phyloP scores from a whole-genome alignment of 2,888 invertebrate species.

The Digitonthophagus gazella region DNA sequence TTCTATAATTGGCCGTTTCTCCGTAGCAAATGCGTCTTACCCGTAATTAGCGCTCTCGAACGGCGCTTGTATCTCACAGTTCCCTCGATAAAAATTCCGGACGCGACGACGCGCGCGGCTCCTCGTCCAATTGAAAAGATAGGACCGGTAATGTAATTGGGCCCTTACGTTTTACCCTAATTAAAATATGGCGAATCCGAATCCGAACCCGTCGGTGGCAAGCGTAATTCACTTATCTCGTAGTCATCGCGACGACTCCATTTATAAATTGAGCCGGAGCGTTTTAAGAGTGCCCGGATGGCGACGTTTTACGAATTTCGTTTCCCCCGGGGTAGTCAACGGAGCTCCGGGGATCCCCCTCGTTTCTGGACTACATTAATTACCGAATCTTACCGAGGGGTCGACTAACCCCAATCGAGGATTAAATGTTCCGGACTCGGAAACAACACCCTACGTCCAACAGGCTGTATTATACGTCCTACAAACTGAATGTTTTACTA shows the following conservation, averaged over 20 bases:
- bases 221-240: constrained; percentile 27
- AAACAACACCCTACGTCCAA: not conserved
- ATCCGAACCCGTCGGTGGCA: constrained; percentile 17
- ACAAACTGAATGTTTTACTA: not conserved
- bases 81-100: not conserved
- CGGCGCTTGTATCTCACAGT: not conserved
- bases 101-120: constrained; percentile 1
- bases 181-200: constrained; percentile 28
- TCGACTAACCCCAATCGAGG: not conserved
- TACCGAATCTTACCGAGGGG: not conserved
- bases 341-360: not conserved
- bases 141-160: constrained; percentile 25
- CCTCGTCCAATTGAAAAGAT: not conserved
- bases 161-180: constrained; percentile 26
- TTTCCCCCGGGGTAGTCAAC: not conserved
- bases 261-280: constrained; percentile 25
- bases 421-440: not conserved
- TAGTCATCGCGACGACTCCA: constrained; percentile 24
- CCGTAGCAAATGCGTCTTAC: not conserved
- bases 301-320: not conserved
- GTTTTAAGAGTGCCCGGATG: not conserved
- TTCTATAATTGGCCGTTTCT: not conserved
- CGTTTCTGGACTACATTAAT: not conserved
- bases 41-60: not conserved
- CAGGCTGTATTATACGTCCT: not conserved